Base-by-base conservation (phyloP, 2,113 vertebrate genomes). In the Erpornis zantholeuca region DNA sequence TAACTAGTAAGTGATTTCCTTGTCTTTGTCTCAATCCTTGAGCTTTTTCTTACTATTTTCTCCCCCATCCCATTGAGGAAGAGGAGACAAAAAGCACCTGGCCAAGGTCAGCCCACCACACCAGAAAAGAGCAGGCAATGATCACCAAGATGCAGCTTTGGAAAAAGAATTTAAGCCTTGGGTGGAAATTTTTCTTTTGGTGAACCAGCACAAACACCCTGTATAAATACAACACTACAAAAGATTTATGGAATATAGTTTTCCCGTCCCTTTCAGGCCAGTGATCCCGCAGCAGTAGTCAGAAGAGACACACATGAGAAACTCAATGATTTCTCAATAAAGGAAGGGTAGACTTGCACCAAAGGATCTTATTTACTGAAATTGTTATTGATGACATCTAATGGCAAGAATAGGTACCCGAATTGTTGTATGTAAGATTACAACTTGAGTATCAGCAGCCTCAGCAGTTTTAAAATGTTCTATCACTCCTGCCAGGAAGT, bases 21-120 rank as follows among this genome's bases (percentile, higher is more conserved):
- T 25, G 24, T 17, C 54, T 60, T 36, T 33, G 21, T 17, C 42
- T 59, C 60, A 54, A 7, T 9, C 36, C 24, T 2, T 19, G 10
- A 73, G 50, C 28, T 79, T 54, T 63, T 82, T 29, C 27, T 40
- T 14, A 56, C 19, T 38, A 18, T 47, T 85, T 87, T 71, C 54
- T 73, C 7, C 11, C 7, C 35, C 0, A 0, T 59, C 20, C 14
- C 4, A 3, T 0, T 29, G 22, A 72, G 16, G 6, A 53, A 29
- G 31, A 38, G 11, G 5, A 75, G 33, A 15, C 18, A 64, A 42
- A 63, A 20, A 15, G 22, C n/a, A 85, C 24, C 57, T 33, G 11
- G 44, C 15, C 45, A 40, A 52, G 40, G 44, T 24, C n/a, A 64
- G 64, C 22, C 53, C 25, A 52, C 6, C n/a, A 50, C 31, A 90